Evolutionary conservation across 2,888 invertebrate species (phyloP), one percentile per base, ranked within the genome.

Genomic region (Lydus trimaculatus): DNA sequence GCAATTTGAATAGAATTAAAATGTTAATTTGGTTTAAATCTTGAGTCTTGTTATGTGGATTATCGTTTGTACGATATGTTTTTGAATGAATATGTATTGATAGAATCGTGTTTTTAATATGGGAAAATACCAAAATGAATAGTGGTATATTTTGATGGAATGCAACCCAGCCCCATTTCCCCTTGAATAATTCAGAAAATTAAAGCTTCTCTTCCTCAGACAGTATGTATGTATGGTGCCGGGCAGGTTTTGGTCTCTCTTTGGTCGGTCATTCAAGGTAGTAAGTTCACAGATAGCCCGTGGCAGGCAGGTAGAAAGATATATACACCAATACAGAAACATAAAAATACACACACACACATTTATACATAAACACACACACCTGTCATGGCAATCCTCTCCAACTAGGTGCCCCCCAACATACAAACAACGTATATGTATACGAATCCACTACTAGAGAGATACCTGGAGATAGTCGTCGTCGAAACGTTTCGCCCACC

Each of bases 181-280:
- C 52, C 52, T 52, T 52, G 52, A 52, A 52, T 52, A 52, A 52
- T 52, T 52, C 52, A 52, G 23, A 52, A 52, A 52, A 52, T 52
- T 25, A 48, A 43, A 23, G 48, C 48, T 20, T 52, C 52, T 52
- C 23, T 52, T 25, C 25, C 11, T 13, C 52, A 43, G 17, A 43
- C 43, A 43, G 43, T 43, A 17, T n/a, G 8, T 17, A 13, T 11
- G 20, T n/a, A 17, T 52, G 13, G 52, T 33, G 62, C 15, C 67
- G 61, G 65, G 74, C 76, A 74, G 75, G 76, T 77, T 77, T 78
- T 73, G 76, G 73, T 76, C 73, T 76, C 39, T 39, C 39, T 39
- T 48, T 69, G 76, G 75, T 79, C 80, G 80, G 79, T 80, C 79
- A 80, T 78, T 78, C 79, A 78, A 79, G 80, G 79, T 79, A 78